A percentile compares a stretch with the other conserved stretches of the same genome.
Evolutionary conservation across 2,797 vertebrate genomes (phyloP).

Genomic region (Enteromius anoplus): DNA sequence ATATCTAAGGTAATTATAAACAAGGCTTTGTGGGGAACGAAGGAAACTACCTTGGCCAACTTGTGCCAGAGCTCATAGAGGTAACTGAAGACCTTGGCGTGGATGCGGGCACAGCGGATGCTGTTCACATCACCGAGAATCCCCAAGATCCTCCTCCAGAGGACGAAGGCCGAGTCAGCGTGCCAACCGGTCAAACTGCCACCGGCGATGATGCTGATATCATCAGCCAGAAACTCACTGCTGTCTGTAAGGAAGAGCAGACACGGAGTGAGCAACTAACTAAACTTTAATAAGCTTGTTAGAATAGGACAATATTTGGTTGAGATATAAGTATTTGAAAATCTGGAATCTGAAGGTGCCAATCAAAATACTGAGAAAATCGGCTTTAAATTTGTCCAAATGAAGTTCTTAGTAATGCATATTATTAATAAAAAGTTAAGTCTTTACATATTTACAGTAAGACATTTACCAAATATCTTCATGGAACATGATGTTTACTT

Average conservation of each 20-base stretch:
- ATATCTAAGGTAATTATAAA: not conserved
- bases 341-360: no score
- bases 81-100: constrained; percentile 90
- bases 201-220: constrained; percentile 96
- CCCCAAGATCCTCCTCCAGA: constrained; percentile 95
- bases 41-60: constrained; percentile 87
- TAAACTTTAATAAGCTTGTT: not conserved
- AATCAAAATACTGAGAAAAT: no score
- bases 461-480: not conserved
- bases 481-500: not conserved
- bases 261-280: not conserved
- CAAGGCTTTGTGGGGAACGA: no score
- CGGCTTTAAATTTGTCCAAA: no score
- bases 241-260: constrained; percentile 80
- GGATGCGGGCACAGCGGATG: constrained; percentile 92
- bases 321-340: no score
- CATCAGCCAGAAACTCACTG: constrained; percentile 91
- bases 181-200: constrained; percentile 95
- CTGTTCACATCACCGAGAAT: constrained; percentile 96
- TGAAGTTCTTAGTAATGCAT: no score
- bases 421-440: no score
- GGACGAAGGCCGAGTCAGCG: constrained; percentile 92
- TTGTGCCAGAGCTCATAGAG: constrained; percentile 97
- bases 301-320: no score
- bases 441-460: not conserved